These are phyloP conservation scores for Ceuthmochares aereus DNA, from an alignment of 2,113 vertebrate species.

Conservation along the genomic window DNA sequence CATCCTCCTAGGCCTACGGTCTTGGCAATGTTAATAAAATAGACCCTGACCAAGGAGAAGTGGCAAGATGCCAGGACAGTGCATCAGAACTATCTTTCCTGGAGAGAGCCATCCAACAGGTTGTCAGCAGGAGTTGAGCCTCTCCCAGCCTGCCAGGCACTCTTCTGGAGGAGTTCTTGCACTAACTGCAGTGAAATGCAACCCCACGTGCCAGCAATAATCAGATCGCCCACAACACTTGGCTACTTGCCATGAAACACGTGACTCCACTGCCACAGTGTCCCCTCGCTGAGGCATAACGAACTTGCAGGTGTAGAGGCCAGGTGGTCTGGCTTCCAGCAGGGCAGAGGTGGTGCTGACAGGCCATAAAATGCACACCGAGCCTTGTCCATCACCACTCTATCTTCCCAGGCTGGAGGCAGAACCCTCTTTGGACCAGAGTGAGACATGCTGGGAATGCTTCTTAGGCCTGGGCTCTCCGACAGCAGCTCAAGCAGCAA, in stretches of 20 bases:
- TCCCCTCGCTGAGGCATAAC: background rate
- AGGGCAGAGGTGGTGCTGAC: background rate
- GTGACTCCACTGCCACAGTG: rapidly evolving
- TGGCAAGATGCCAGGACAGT: constrained; percentile 18
- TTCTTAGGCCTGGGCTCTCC: too few relatives aligned
- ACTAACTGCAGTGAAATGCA: rapidly evolving
- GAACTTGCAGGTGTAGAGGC: rapidly evolving
- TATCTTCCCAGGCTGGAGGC: background rate
- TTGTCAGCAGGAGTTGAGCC: background rate
- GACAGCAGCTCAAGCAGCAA: background rate
- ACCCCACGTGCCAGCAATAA: rapidly evolving
- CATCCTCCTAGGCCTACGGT: background rate
- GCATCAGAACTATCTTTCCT: background rate
- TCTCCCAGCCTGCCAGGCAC: background rate
- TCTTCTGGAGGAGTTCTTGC: background rate
- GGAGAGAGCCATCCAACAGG: background rate
- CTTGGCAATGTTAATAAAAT: background rate
- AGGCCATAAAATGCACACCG: background rate
- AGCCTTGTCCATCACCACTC: rapidly evolving
- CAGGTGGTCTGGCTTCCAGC: background rate
- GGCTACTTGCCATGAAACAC: background rate
- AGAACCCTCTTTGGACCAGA: background rate
- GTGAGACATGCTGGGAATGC: rapidly evolving
- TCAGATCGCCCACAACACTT: rapidly evolving
- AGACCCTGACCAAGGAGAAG: background rate